Conservation (phyloP, 2,888 invertebrate genomes). For the Myopa tessellatipennis region DNA sequence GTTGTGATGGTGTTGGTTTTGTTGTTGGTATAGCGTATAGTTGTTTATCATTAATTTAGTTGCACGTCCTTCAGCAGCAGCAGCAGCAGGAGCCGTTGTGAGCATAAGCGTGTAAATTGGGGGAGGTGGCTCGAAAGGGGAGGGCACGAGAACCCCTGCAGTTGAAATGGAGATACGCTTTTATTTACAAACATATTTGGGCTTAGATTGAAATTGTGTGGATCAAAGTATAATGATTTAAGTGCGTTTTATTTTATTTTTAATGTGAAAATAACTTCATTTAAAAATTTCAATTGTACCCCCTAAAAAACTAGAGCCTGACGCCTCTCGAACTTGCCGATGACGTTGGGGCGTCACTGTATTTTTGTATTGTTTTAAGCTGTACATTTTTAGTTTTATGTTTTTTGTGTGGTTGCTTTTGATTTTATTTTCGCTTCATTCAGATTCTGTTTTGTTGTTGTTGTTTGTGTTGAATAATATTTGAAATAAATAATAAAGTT, state of each 20-base stretch:
- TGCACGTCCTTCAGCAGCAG: constrained; percentile 12
- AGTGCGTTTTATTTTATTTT: too few species aligned
- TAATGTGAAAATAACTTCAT: too few species aligned
- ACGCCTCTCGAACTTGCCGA: too few species aligned
- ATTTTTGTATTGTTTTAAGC: background rate
- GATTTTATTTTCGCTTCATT: background rate
- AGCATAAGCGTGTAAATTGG: background rate
- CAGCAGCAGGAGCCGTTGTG: background rate
- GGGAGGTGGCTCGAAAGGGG: background rate
- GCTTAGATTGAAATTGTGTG: too few species aligned
- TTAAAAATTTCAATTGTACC: too few species aligned
- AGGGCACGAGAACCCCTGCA: background rate
- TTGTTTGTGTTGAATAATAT: background rate
- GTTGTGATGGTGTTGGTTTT: constrained; percentile 7
- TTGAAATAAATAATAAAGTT: constrained; percentile 30
- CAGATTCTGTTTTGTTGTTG: background rate
- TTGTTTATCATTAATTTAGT: constrained; percentile 31
- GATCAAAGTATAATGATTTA: too few species aligned
- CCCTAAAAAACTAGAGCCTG: too few species aligned
- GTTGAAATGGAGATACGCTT: background rate
- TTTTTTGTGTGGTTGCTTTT: background rate
- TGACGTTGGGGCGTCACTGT: too few species aligned
- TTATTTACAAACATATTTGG: too few species aligned
- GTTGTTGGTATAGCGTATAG: constrained; percentile 17
- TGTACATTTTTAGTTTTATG: background rate